Evolutionary conservation across 2,797 vertebrate genomes (phyloP).

Genomic region (Manis crassicaudata): DNA sequence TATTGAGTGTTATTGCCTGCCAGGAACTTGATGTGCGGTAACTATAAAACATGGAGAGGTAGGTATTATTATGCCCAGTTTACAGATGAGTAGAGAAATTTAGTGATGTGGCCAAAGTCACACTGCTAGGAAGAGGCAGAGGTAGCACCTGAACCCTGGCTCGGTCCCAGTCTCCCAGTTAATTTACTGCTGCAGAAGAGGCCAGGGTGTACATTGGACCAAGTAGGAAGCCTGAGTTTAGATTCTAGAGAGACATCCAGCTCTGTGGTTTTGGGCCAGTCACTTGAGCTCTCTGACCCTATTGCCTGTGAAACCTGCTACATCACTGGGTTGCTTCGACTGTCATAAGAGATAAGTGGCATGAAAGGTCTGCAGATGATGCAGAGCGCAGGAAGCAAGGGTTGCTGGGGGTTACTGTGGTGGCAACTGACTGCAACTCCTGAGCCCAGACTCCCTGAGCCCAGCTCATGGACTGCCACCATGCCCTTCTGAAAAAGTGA

Average conservation of each 20-base stretch:
- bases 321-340: not conserved
- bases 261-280: not conserved
- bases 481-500: not conserved
- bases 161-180: not conserved
- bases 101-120: not conserved
- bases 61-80: not conserved
- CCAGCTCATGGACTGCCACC: not conserved
- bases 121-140: not conserved
- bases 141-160: not conserved
- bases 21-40: not conserved
- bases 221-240: not conserved
- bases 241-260: not conserved
- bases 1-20: not conserved
- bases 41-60: not conserved
- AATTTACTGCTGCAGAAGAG: not conserved
- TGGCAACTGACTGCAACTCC: not conserved
- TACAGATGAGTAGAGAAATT: not conserved
- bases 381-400: too few species aligned
- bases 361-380: not conserved
- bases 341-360: not conserved
- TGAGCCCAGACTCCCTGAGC: not conserved
- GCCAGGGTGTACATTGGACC: not conserved
- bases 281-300: not conserved
- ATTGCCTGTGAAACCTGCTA: not conserved
- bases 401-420: not conserved